Evolutionary conservation across 2,888 invertebrate genomes (phyloP).

Genomic region (Gortyna flavago): DNA sequence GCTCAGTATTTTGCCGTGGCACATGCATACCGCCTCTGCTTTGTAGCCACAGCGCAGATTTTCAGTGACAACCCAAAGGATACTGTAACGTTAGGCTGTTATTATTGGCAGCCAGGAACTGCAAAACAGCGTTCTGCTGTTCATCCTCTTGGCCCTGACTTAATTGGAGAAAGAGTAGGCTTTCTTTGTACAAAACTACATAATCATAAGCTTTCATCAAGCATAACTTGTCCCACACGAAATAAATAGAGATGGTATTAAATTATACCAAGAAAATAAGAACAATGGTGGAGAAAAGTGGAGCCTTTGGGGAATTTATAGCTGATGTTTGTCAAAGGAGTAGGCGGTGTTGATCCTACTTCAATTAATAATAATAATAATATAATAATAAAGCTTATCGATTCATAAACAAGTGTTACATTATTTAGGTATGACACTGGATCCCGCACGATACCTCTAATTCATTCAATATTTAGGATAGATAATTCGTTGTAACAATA

Average conservation of each 20-base stretch:
- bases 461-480: too few species aligned
- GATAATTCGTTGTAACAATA: background rate
- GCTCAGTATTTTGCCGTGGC: background rate
- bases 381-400: too few species aligned
- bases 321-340: background rate
- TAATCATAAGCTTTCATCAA: background rate
- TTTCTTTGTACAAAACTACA: background rate
- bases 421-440: too few species aligned
- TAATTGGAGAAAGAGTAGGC: background rate
- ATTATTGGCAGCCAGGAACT: background rate
- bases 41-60: background rate
- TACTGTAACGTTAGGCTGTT: background rate
- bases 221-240: background rate
- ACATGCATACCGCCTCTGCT: background rate
- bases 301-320: slow-evolving; percentile 4
- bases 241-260: slow-evolving; percentile 5
- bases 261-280: background rate
- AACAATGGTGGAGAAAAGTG: slow-evolving; percentile 8
- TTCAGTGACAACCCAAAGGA: background rate
- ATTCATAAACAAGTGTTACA: too few species aligned
- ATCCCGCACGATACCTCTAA: too few species aligned
- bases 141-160: background rate
- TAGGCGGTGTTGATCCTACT: background rate
- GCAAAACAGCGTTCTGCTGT: background rate
- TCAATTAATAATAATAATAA: background rate